Evolutionary conservation across 1,140 invertebrate genomes (phyloP).

Genomic region (Tetranychus cinnabarinus): DNA sequence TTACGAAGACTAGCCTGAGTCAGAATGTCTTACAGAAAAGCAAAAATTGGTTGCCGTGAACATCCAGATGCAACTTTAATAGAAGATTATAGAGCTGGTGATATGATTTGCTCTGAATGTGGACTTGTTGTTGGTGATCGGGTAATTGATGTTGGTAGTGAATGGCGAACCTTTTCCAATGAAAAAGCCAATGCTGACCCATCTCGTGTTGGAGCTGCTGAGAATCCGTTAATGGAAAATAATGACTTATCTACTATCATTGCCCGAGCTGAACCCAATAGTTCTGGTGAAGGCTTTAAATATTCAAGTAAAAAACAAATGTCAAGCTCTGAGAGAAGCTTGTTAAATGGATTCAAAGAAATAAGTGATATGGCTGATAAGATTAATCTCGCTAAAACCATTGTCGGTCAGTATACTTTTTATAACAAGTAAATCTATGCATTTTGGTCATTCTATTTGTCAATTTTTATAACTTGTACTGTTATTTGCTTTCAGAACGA

Average conservation of each 20-base stretch:
- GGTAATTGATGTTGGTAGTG: slow-evolving; percentile 99
- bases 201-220: slow-evolving; percentile 74
- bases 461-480: too few species aligned
- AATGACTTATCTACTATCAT: slow-evolving; percentile 94
- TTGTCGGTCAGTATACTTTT: slow-evolving; percentile 21
- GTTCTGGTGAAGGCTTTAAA: slow-evolving; percentile 59
- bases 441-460: too few species aligned
- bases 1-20: too few species aligned
- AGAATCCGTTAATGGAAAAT: slow-evolving; percentile 80
- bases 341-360: slow-evolving; percentile 86
- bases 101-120: slow-evolving; percentile 96
- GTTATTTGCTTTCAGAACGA: slow-evolving; percentile 32
- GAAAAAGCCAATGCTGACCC: slow-evolving; percentile 90
- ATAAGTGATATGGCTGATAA: slow-evolving; percentile 93
- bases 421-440: too few species aligned
- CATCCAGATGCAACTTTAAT: slow-evolving; percentile 88
- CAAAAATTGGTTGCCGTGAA: slow-evolving; percentile 48
- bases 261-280: slow-evolving; percentile 57
- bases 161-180: slow-evolving; percentile 98
- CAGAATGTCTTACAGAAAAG: slow-evolving; percentile 1
- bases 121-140: slow-evolving; percentile 96
- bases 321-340: slow-evolving; percentile 71
- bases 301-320: slow-evolving; percentile 83
- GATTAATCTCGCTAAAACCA: slow-evolving; percentile 83
- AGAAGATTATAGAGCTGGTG: slow-evolving; percentile 94